A percentile compares a stretch with the other conserved stretches of the same genome.
Conservation (phyloP, 2,113 vertebrate genomes). For the Myotis davidii region DNA sequence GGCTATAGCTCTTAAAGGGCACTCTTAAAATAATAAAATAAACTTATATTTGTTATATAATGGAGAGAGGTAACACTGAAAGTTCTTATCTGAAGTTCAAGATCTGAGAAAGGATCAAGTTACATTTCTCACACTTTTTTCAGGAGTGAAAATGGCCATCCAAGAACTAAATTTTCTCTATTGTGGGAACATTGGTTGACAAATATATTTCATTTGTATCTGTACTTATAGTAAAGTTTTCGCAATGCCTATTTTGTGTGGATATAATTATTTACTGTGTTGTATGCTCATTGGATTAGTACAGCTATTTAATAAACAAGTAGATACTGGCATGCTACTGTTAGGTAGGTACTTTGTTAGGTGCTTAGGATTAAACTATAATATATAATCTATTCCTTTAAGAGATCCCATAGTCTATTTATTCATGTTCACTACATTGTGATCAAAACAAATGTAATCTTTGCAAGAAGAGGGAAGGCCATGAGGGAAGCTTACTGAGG, state of each 20-base stretch:
- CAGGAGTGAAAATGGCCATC: not conserved
- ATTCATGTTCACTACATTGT: not conserved
- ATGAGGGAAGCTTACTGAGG: not conserved
- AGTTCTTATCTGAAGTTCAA: not conserved
- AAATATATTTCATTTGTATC: not conserved
- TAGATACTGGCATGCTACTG: not conserved
- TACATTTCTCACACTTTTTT: not conserved
- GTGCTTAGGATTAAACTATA: not conserved
- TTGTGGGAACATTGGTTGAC: not conserved
- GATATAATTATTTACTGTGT: not conserved
- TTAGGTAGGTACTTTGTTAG: not conserved
- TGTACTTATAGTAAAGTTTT: not conserved
- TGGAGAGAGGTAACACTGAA: not conserved
- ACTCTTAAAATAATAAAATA: conserved; percentile 7
- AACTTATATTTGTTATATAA: conserved; percentile 38
- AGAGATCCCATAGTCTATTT: not conserved
- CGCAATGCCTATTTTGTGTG: not conserved
- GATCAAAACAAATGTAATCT: not conserved
- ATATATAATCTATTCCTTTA: not conserved
- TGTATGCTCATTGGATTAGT: not conserved
- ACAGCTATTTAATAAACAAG: not conserved
- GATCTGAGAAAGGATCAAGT: not conserved
- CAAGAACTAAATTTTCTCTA: not conserved
- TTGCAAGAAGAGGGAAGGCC: not conserved
- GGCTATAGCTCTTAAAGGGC: conserved; percentile 49